Base-by-base conservation (phyloP, 2,113 vertebrate genomes). In the Proterorhinus semilunaris region DNA sequence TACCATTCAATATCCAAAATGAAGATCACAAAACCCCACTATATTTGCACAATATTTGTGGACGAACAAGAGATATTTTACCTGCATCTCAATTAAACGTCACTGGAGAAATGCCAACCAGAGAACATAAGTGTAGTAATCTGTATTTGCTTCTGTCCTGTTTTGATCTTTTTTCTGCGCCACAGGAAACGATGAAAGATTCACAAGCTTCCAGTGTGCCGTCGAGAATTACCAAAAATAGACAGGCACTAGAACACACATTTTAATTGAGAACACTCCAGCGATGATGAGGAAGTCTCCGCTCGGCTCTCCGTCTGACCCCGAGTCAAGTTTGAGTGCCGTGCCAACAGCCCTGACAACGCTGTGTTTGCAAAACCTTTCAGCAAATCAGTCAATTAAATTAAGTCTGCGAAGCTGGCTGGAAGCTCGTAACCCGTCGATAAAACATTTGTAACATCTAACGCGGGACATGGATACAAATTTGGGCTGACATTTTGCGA, bases 381-480 rank as follows among this genome's bases (percentile, higher is more conserved):
- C 58, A 64, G 69, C 65, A 16, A 3, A 9, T 27, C 48, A 66
- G 50, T 55, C 67, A 61, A 67, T 83, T 71, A 62, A 47, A 48
- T 52, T 65, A 54, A 50, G 53, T 69, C 66, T 65, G 50, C 27
- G n/a, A 21, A 59, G 36, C 44, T 62, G 50, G 36, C 66, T 59
- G 63, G 17, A 42, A 36, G 27, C 27, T 21, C 21, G 27, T 16
- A 46, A n/a, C 8, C 0, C 65, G 51, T 72, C 21, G 67, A 69
- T 83, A 62, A 66, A 69, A 71, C 27, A 52, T 70, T 66, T 61
- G n/a, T 66, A 44, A 73, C 46, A 3, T n/a, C 13, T 49, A 0
- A 0, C 61, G 69, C 73, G 10, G 58, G 49, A 51, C 3, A 4
- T 4, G 48, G 8, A 53, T 16, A 7, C 17, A 64, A 70, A 75